Base-by-base conservation (phyloP, 2,113 vertebrate species). In the Hypocryptadius cinnamomeus region DNA sequence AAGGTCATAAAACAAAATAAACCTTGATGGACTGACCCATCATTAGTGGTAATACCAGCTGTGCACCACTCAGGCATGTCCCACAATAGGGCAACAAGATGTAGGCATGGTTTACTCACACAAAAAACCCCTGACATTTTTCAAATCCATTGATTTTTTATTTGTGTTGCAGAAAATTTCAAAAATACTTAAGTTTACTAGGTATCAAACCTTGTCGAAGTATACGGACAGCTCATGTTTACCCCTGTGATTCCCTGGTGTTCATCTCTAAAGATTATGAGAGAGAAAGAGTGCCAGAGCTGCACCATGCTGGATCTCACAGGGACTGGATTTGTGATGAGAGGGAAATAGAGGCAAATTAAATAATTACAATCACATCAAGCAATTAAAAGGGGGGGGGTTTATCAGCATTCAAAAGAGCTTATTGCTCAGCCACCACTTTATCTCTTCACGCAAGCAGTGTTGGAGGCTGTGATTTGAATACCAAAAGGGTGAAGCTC, bases 1-100 rank as follows among this genome's bases (percentile, higher is more conserved):
- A 95, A 94, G 92, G 94, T 95, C 80, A 4, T 81, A 92, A 91
- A 92, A 93, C 81, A 93, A 95, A 96, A 95, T 90, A 96, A 95
- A 87, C 77, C 69, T 90, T 27, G 11, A 74, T 20, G 13, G 57
- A 60, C 83, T 93, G 91, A 89, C 90, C 95, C 70, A 16, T 95
- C 94, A 93, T 95, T 96, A 95, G 96, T 94, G 95, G 95, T 84
- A 30, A 93, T 90, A 88, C 47, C 86, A 87, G 63, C 76, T 80
- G 8, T 51, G 88, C 69, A 48, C 47, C 72, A 54, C 65, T 40
- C 53, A 51, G 57, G 42, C 69, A 88, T n/a, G 24, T 51, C 69
- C 84, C 70, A 24, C 31, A 30, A 53, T 3, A 54, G 42, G 60
- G 51, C 59, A 74, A 33, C 72, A 61, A 59, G 64, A 78, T 5